These are phyloP conservation scores for Lamellibrachia columna DNA, from an alignment of 2,888 invertebrate genomes.

Conservation along the genomic window DNA sequence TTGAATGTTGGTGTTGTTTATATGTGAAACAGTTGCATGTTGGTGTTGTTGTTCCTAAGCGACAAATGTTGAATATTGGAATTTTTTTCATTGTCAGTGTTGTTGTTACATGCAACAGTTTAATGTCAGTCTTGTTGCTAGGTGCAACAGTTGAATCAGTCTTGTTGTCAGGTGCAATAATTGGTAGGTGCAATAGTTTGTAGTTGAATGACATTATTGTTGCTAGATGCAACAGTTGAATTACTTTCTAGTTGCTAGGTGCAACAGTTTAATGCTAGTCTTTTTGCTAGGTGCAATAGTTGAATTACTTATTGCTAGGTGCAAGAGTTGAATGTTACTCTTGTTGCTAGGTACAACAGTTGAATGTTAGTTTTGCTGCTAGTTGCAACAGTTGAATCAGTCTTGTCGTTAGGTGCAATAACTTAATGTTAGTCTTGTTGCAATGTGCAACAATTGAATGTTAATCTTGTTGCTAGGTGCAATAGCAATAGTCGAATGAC, in stretches of 20 bases:
- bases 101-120: no score
- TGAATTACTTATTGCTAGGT: background rate
- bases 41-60: no score
- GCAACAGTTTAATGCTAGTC: background rate
- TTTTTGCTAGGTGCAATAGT: background rate
- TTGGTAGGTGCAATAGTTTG: background rate
- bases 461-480: background rate
- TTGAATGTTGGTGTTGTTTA: no score
- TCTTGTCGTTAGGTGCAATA: background rate
- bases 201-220: background rate
- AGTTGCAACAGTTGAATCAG: no score
- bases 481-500: background rate
- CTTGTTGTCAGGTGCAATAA: no score
- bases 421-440: background rate
- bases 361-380: no score
- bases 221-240: background rate
- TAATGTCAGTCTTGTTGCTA: no score
- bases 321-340: background rate
- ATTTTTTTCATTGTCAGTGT: no score
- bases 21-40: no score
- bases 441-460: background rate
- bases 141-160: no score
- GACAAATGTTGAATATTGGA: no score
- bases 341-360: background rate
- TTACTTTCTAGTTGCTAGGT: background rate